Percentiles rank a stretch among this genome's conserved stretches.
Conservation (phyloP, 1,140 invertebrate species). For the Agrypnia vestita region DNA sequence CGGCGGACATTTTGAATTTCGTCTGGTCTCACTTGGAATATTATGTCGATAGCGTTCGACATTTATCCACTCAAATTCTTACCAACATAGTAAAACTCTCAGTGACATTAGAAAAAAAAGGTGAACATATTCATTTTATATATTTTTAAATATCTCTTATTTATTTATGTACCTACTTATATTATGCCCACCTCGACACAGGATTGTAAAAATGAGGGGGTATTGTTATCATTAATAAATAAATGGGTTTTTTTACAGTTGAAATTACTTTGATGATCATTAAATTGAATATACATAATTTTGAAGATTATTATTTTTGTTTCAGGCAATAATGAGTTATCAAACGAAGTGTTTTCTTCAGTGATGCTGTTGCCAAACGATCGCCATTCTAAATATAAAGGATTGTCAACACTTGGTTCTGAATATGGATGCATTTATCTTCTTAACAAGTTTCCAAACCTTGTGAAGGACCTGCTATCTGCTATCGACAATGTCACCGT, state of each 20-base stretch:
- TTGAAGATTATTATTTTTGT: slow-evolving; percentile 10
- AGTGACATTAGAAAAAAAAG: slow-evolving; percentile 61
- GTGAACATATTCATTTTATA: slow-evolving; percentile 53
- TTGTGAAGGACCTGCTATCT: slow-evolving; percentile 62
- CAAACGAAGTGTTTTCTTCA: slow-evolving; percentile 43
- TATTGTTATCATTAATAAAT: no score
- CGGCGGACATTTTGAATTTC: slow-evolving; percentile 64
- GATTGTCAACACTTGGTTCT: slow-evolving; percentile 47
- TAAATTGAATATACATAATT: no score
- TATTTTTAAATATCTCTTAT: no score
- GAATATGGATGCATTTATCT: slow-evolving; percentile 56
- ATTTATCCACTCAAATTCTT: slow-evolving; percentile 69
- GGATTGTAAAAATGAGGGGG: no score
- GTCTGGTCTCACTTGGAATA: slow-evolving; percentile 72
- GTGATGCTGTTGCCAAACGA: slow-evolving; percentile 45
- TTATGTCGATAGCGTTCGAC: slow-evolving; percentile 75
- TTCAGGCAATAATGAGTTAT: slow-evolving; percentile 50
- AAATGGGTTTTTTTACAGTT: no score
- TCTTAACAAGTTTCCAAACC: slow-evolving; percentile 58
- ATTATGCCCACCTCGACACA: no score
- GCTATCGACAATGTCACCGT: slow-evolving; percentile 48
- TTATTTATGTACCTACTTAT: no score
- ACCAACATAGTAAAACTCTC: slow-evolving; percentile 67
- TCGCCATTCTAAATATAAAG: slow-evolving; percentile 53
- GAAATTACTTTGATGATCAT: no score